Conservation (phyloP, 2,113 vertebrate species). For the Bothrops jararaca region DNA sequence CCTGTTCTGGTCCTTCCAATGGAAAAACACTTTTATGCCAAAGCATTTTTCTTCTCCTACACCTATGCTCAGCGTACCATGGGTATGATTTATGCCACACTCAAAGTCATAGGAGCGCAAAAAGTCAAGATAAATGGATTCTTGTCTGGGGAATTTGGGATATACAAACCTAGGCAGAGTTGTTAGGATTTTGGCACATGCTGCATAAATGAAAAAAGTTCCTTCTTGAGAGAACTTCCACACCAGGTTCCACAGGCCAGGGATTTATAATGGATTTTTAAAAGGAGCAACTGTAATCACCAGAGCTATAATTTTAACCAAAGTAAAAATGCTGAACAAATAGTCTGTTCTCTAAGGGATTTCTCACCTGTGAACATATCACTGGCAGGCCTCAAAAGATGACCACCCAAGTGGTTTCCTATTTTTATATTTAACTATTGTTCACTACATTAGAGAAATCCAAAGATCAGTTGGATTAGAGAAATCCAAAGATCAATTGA, state of each 20-base stretch:
- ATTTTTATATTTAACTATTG: constrained; percentile 41
- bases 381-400: constrained; percentile 48
- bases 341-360: constrained; percentile 7
- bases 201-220: not conserved
- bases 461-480: not conserved
- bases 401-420: constrained; percentile 40
- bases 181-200: not conserved
- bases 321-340: constrained; percentile 42
- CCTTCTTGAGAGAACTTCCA: not conserved
- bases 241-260: constrained; percentile 1
- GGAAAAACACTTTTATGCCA: not conserved
- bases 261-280: constrained; percentile 23
- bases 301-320: constrained; percentile 23
- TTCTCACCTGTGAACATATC: constrained; percentile 23
- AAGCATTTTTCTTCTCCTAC: constrained; percentile 1
- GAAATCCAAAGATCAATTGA: not conserved
- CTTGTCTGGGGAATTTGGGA: constrained; percentile 14
- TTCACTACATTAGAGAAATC: not conserved
- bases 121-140: constrained; percentile 8
- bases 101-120: constrained; percentile 21
- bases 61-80: not conserved
- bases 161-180: not conserved
- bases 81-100: constrained; percentile 1
- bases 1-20: not conserved
- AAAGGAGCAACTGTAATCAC: constrained; percentile 28